phyloP scores from a whole-genome alignment of 2,113 vertebrate genomes.

The Caretta caretta region DNA sequence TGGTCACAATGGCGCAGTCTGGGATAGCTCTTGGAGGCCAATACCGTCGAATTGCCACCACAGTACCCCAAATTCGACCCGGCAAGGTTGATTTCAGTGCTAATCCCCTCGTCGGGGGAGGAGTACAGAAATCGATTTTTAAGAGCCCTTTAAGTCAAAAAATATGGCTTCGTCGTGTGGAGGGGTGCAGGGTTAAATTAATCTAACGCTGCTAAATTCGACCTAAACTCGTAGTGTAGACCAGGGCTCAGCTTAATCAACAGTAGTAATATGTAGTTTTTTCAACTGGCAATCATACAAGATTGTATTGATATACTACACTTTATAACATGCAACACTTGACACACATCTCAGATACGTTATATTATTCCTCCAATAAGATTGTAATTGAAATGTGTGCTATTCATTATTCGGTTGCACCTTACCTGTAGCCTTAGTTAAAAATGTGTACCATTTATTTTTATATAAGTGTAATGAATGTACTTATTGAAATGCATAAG shows the following conservation, averaged over 20 bases:
- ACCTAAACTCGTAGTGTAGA: too few species aligned
- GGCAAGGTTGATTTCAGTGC: too few species aligned
- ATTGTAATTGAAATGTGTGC: neutral
- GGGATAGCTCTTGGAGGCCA: too few species aligned
- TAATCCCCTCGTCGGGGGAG: too few species aligned
- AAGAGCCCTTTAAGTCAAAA: too few species aligned
- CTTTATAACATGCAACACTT: neutral
- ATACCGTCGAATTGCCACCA: too few species aligned
- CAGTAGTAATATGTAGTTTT: neutral
- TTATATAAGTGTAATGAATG: constrained; percentile 8
- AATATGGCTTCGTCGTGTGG: too few species aligned
- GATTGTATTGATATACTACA: neutral
- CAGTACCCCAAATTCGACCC: too few species aligned
- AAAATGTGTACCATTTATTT: neutral
- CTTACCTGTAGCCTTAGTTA: constrained; percentile 8
- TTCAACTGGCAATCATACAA: neutral
- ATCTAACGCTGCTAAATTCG: too few species aligned
- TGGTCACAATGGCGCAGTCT: too few species aligned
- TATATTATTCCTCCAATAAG: neutral
- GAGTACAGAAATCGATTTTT: too few species aligned
- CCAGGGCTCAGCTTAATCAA: neutral
- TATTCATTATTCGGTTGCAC: neutral
- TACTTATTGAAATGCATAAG: constrained; percentile 30
- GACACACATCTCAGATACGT: neutral
- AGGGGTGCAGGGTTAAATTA: too few species aligned